A percentile compares a stretch with the other conserved stretches of the same genome.
Evolutionary conservation across 1,140 invertebrate species (phyloP).

Genomic region (Solenopsis invicta): DNA sequence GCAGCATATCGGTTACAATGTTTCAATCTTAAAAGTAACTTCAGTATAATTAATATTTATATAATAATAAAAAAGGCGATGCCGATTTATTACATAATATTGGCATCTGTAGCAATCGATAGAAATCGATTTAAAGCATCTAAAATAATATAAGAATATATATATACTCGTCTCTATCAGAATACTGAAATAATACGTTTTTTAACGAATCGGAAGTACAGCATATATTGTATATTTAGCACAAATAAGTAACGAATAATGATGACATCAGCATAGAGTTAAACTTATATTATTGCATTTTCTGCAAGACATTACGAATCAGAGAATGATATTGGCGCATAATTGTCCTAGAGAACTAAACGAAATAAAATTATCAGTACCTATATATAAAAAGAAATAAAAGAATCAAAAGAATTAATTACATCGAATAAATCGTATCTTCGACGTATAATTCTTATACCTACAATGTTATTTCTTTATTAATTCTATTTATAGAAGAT

Average conservation of each 20-base stretch:
- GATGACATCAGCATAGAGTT: conserved; percentile 24
- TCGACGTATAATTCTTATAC: conserved; percentile 26
- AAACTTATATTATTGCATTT: conserved; percentile 28
- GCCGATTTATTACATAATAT: conserved; percentile 51
- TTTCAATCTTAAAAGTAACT: conserved; percentile 70
- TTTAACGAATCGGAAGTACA: conserved; percentile 30
- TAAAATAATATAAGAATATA: conserved; percentile 54
- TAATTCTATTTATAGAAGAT: conserved; percentile 28
- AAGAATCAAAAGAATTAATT: neutral
- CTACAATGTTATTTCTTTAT: neutral
- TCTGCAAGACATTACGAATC: neutral
- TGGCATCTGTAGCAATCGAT: conserved; percentile 31
- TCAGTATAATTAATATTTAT: conserved; percentile 69
- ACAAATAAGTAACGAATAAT: conserved; percentile 7
- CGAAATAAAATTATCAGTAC: conserved; percentile 12
- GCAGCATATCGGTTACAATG: conserved; percentile 76
- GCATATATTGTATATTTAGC: conserved; percentile 47
- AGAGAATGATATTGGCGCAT: neutral
- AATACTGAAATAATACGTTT: conserved; percentile 54
- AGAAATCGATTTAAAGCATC: conserved; percentile 34
- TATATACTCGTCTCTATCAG: conserved; percentile 8
- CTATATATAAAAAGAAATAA: conserved; percentile 13
- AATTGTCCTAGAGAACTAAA: neutral
- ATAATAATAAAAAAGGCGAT: conserved; percentile 69
- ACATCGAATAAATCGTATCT: neutral